Percentiles rank a stretch among this genome's conserved stretches.
These are phyloP conservation scores for Elysia crispata DNA, from an alignment of 2,888 invertebrate species.

Conservation along the genomic window DNA sequence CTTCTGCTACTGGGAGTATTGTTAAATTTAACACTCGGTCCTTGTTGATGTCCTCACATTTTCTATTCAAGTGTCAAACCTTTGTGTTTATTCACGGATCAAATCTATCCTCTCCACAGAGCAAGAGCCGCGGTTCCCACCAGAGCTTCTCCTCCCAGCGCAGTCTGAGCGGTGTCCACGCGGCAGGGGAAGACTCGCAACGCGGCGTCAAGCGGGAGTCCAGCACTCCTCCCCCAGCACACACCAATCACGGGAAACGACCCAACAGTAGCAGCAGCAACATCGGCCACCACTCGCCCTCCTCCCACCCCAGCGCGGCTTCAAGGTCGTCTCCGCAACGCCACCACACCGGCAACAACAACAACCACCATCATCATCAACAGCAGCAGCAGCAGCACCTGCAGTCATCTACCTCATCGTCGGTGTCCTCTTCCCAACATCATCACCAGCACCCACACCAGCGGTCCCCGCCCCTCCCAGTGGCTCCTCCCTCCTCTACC, in stretches of 20 bases:
- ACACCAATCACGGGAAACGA: constrained; percentile 36
- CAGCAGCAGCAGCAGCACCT: not conserved
- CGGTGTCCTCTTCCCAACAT: not conserved
- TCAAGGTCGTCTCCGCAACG: constrained; percentile 9
- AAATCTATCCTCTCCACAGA: too few relatives aligned
- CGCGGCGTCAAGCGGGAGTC: constrained; percentile 41
- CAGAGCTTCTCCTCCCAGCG: too few relatives aligned
- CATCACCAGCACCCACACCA: constrained; percentile 53
- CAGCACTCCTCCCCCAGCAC: constrained; percentile 33
- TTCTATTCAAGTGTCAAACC: too few relatives aligned
- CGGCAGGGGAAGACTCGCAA: constrained; percentile 11
- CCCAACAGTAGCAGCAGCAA: constrained; percentile 12
- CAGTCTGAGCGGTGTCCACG: too few relatives aligned
- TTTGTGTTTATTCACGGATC: too few relatives aligned
- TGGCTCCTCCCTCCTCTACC: constrained; percentile 47
- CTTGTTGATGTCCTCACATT: too few relatives aligned
- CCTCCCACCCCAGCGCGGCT: constrained; percentile 28
- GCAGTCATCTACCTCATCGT: not conserved
- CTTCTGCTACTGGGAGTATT: too few relatives aligned
- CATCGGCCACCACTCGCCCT: not conserved
- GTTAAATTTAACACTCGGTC: too few relatives aligned
- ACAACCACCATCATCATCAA: too few relatives aligned
- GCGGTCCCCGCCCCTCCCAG: constrained; percentile 57
- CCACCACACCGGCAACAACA: constrained; percentile 10
- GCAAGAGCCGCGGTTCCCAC: too few relatives aligned